Base-by-base conservation (phyloP, 2,113 vertebrate genomes). In the Piliocolobus tephrosceles region DNA sequence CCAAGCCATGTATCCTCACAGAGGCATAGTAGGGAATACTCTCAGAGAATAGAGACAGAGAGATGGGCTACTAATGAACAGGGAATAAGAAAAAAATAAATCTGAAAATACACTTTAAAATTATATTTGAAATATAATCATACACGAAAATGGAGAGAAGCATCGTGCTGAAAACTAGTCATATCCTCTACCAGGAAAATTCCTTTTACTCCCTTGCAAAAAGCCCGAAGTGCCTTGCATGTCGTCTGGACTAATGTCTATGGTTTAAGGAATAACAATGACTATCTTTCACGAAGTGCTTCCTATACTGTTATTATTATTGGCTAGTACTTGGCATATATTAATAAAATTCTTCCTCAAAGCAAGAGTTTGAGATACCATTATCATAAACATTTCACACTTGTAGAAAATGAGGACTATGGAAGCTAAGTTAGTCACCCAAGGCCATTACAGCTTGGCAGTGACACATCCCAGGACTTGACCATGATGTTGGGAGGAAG, bases 81-180 rank as follows among this genome's bases (percentile, higher is more conserved):
- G 57, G 30, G 30, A 38, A 68, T 50, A 30, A 25, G 22, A 64
- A 72, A 32, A 40, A 72, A 12, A 27, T 11, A 32, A 23, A 40
- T 57, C 47, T 50, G 50, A 86, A 55, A 90, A 83, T 79, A 40
- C 27, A 91, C 96, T 95, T 84, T 61, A 80, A 90, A 91, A 78
- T 94, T 50, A 47, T 79, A 92, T 68, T 47, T 92, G 88, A 97
- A 91, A 91, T 88, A 66, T 5, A 95, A 78, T 35, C 40, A 50
- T 7, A 43, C 2, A 83, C 64, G 18, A 50, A 66, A 50, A 78
- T 20, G 30, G 50, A 72, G 35, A 79, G 17, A 6, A 58, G 27
- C n/a, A 52, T 8, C 2, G 1, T 22, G 35, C 52, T 80, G 38
- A 78, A 96, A 95, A 76, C 9, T 38, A 79, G 32, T n/a, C 58